Percentiles rank a stretch among this genome's conserved stretches.
Evolutionary conservation across 2,797 vertebrate genomes (phyloP).

Genomic region (Tauraco hartlaubi): DNA sequence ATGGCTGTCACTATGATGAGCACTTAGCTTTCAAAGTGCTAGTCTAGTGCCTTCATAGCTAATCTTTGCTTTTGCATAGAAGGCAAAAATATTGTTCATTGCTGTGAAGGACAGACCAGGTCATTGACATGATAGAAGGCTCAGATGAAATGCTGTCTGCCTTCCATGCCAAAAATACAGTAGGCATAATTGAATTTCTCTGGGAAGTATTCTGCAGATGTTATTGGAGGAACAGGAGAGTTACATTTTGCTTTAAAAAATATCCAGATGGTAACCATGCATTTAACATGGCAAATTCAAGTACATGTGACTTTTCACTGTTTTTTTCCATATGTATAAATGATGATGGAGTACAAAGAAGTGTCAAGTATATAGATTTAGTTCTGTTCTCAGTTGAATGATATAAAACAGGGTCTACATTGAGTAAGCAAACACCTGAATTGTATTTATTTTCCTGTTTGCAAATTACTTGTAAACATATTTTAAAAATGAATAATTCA

Average conservation of each 20-base stretch:
- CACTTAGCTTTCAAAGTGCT: not conserved
- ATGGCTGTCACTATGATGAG: slow-evolving; percentile 1
- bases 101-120: slow-evolving; percentile 12
- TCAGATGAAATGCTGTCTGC: not conserved
- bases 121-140: not conserved
- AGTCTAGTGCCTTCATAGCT: not conserved
- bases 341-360: not conserved
- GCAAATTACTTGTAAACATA: not conserved
- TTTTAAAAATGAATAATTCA: fast-evolving
- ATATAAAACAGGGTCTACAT: not conserved
- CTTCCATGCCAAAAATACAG: not conserved
- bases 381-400: not conserved
- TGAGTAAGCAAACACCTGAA: not conserved
- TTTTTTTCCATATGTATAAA: not conserved
- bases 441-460: not conserved
- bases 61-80: not conserved
- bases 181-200: not conserved
- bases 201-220: not conserved
- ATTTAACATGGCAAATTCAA: not conserved
- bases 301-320: not conserved
- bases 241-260: not conserved
- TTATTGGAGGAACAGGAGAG: not conserved
- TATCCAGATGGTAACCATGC: not conserved
- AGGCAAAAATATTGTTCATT: not conserved
- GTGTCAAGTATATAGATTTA: not conserved